Percentiles rank a stretch among this genome's conserved stretches.
Evolutionary conservation across 2,888 invertebrate genomes (phyloP).

Genomic region (Eueremaeus valkanovi): DNA sequence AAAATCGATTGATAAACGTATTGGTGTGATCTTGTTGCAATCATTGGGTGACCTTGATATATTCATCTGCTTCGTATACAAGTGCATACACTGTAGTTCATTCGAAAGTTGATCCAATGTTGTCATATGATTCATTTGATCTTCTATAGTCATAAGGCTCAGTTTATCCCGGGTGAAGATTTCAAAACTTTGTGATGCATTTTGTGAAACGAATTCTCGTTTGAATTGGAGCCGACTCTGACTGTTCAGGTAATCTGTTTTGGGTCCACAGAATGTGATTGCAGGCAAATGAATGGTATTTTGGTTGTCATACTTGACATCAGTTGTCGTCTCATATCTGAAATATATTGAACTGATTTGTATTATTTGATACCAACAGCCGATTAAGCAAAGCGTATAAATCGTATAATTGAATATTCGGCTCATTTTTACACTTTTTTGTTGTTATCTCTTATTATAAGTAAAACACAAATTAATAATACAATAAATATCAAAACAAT

Average conservation of each 20-base stretch:
- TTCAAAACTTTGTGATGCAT: neutral
- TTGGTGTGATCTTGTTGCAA: neutral
- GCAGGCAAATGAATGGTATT: neutral
- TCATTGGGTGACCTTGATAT: neutral
- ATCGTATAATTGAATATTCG: no score
- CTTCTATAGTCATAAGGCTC: neutral
- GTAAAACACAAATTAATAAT: no score
- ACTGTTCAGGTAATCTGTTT: neutral
- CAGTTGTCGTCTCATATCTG: neutral
- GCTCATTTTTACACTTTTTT: no score
- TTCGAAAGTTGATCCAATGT: neutral
- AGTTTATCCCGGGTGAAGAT: neutral
- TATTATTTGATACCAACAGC: neutral
- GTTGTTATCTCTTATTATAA: no score
- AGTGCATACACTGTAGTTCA: neutral
- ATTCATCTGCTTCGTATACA: neutral
- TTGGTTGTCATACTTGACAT: neutral
- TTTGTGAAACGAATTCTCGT: neutral
- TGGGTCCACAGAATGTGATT: neutral
- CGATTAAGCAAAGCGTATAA: neutral
- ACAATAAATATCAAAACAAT: no score
- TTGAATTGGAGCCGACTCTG: neutral
- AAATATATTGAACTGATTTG: neutral
- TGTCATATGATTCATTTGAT: neutral
- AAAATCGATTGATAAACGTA: neutral